Conservation (phyloP, 2,888 invertebrate species). For the Tachystola acroxantha region DNA sequence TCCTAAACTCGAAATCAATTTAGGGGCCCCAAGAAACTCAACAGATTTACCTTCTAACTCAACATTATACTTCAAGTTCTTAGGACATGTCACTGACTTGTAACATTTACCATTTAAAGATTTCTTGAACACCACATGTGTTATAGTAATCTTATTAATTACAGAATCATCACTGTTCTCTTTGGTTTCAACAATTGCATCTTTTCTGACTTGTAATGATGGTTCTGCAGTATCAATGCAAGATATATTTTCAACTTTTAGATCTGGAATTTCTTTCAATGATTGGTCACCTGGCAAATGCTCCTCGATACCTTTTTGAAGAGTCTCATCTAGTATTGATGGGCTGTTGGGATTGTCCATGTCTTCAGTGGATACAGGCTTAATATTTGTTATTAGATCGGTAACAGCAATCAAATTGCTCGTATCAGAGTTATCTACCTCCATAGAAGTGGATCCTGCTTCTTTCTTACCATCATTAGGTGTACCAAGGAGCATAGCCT, state of each 20-base stretch:
- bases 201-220: not conserved
- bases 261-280: slow-evolving; percentile 17
- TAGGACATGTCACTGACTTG: slow-evolving; percentile 62
- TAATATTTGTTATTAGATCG: too few relatives aligned
- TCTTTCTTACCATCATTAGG: slow-evolving; percentile 26
- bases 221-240: slow-evolving; percentile 1
- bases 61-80: slow-evolving; percentile 62
- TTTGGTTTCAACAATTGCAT: not conserved
- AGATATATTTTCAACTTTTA: slow-evolving; percentile 1
- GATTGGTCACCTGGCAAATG: slow-evolving; percentile 35
- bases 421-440: slow-evolving; percentile 44
- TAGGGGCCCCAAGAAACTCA: slow-evolving; percentile 69
- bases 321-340: slow-evolving; percentile 59
- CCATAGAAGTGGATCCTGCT: slow-evolving; percentile 37
- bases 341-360: slow-evolving; percentile 55
- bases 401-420: slow-evolving; percentile 42
- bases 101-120: slow-evolving; percentile 45
- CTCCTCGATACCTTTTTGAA: slow-evolving; percentile 56
- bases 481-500: slow-evolving; percentile 67
- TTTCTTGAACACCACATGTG: slow-evolving; percentile 63
- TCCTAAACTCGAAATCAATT: slow-evolving; percentile 60
- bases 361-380: too few relatives aligned
- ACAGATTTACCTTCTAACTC: slow-evolving; percentile 60
- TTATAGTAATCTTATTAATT: slow-evolving; percentile 28
- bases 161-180: slow-evolving; percentile 10